These are phyloP conservation scores for Apus apus DNA, from an alignment of 2,113 vertebrate genomes.

Conservation along the genomic window DNA sequence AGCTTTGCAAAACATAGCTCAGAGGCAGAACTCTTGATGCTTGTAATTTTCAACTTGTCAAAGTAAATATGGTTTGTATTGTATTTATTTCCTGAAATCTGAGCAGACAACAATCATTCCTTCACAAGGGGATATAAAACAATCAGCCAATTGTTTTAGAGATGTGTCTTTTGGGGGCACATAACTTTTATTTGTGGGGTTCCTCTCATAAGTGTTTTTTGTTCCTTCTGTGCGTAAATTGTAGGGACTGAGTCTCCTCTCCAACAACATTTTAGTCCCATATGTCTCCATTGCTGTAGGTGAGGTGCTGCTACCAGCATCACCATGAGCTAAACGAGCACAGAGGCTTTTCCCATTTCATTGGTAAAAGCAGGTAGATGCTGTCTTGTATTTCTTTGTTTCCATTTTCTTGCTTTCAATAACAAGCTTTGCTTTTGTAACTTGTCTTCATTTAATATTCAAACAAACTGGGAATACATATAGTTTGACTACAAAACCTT, in stretches of 20 bases:
- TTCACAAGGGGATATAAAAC: background rate
- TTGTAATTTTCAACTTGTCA: constrained; percentile 53
- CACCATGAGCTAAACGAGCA: background rate
- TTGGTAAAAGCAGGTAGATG: background rate
- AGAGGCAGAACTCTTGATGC: constrained; percentile 2
- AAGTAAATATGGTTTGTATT: constrained; percentile 21
- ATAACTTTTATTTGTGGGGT: background rate
- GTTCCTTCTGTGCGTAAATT: background rate
- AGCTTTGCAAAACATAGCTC: background rate
- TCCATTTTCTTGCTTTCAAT: background rate
- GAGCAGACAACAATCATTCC: background rate
- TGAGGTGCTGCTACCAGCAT: background rate
- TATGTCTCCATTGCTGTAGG: background rate
- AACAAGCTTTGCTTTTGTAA: background rate
- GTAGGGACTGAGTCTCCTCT: background rate
- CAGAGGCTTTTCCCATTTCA: background rate
- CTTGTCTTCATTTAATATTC: background rate
- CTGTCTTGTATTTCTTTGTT: background rate
- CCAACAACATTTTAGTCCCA: background rate
- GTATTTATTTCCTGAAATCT: constrained; percentile 39
- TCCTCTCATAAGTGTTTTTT: background rate
- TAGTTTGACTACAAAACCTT: background rate
- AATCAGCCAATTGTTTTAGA: constrained; percentile 22
- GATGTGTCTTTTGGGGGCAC: background rate
- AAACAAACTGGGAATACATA: background rate